Conservation (phyloP, 2,888 invertebrate species). For the Polyommatus icarus region DNA sequence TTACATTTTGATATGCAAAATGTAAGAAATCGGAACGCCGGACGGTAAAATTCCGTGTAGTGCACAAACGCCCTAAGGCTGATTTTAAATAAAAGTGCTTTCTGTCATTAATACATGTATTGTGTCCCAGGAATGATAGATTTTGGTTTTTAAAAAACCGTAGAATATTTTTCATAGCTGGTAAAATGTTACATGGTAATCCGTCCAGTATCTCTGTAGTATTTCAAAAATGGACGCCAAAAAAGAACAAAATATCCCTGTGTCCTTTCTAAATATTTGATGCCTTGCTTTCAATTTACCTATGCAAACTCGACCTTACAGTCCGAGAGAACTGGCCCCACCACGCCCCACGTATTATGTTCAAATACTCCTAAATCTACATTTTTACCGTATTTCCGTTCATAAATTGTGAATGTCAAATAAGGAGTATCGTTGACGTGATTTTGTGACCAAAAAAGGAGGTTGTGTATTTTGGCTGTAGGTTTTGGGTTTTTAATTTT, state of each 20-base stretch:
- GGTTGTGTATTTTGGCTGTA: too few species aligned
- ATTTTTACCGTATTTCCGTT: slow-evolving; percentile 3
- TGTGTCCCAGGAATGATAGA: too few species aligned
- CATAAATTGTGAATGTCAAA: background rate
- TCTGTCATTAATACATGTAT: too few species aligned
- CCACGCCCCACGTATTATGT: background rate
- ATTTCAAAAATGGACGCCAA: background rate
- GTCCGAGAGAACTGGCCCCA: background rate
- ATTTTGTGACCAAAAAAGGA: background rate
- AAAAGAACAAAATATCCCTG: background rate
- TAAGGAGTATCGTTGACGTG: background rate
- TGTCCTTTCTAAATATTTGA: slow-evolving; percentile 26
- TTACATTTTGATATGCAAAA: too few species aligned
- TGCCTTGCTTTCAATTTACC: slow-evolving; percentile 14
- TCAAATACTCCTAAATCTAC: slow-evolving; percentile 7
- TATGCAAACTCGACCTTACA: background rate
- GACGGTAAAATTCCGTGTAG: too few species aligned
- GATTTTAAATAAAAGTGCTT: too few species aligned
- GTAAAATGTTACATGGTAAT: background rate
- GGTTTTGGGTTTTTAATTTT: too few species aligned
- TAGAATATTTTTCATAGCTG: too few species aligned
- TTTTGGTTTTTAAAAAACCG: too few species aligned
- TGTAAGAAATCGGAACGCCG: too few species aligned
- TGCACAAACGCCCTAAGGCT: too few species aligned
- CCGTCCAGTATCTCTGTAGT: background rate